Conservation (phyloP, 1,140 invertebrate species). For the Drosophila saltans region DNA sequence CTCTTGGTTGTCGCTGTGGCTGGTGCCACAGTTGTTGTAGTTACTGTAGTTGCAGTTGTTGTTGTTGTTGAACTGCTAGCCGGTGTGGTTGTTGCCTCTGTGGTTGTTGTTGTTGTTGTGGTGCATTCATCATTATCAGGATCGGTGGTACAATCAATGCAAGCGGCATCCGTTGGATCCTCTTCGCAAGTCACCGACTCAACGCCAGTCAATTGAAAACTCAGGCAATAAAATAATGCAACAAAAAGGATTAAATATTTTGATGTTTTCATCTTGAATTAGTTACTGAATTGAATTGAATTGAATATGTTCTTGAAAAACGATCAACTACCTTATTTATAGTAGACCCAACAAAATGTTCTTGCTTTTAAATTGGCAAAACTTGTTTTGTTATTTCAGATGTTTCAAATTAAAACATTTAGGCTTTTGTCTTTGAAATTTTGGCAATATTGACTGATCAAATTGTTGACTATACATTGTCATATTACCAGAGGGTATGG, state of each 20-base stretch:
- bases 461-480: slow-evolving; percentile 26
- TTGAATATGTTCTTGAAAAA: background rate
- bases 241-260: background rate
- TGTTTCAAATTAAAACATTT: slow-evolving; percentile 22
- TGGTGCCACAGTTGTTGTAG: background rate
- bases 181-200: slow-evolving; percentile 11
- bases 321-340: slow-evolving; percentile 6
- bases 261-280: slow-evolving; percentile 1
- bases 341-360: background rate
- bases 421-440: slow-evolving; percentile 12
- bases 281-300: slow-evolving; percentile 6
- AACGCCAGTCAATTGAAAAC: slow-evolving; percentile 5
- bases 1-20: background rate
- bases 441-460: slow-evolving; percentile 38
- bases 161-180: slow-evolving; percentile 8
- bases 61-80: background rate
- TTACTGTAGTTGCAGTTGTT: background rate
- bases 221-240: slow-evolving; percentile 19
- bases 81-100: slow-evolving; percentile 8
- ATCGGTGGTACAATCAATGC: slow-evolving; percentile 15
- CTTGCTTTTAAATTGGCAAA: background rate
- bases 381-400: slow-evolving; percentile 35
- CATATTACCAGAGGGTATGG: no score
- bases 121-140: slow-evolving; percentile 16
- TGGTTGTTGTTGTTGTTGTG: background rate